A percentile compares a stretch with the other conserved stretches of the same genome.
phyloP scores from a whole-genome alignment of 2,888 invertebrate genomes.

The Monochamus alternatus region DNA sequence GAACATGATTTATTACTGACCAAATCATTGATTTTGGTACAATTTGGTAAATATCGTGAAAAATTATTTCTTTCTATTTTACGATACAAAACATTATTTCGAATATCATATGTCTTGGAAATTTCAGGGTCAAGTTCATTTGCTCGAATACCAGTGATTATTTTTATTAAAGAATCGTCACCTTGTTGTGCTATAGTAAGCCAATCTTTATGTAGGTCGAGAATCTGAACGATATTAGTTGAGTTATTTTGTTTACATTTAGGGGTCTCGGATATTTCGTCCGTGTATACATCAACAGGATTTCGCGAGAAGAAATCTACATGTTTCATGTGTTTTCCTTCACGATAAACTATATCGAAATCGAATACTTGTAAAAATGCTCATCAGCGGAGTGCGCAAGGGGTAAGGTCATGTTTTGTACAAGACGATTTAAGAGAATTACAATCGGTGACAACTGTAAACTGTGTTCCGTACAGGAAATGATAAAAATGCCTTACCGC shows the following conservation, averaged over 20 bases:
- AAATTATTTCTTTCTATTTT: slow-evolving; percentile 51
- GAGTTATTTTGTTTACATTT: slow-evolving; percentile 11
- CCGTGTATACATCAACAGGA: background rate
- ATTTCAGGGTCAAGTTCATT: slow-evolving; percentile 35
- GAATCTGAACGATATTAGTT: background rate
- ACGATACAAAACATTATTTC: slow-evolving; percentile 27
- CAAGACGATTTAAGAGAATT: no score
- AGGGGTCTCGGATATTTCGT: background rate
- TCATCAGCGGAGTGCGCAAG: background rate
- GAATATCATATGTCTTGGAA: slow-evolving; percentile 31
- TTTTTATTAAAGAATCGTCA: slow-evolving; percentile 38
- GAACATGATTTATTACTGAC: slow-evolving; percentile 58
- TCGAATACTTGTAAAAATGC: background rate
- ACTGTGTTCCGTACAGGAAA: no score
- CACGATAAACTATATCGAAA: no score
- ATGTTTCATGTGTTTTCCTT: no score
- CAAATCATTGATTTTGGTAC: slow-evolving; percentile 53
- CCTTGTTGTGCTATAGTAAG: slow-evolving; percentile 44
- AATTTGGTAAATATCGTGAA: slow-evolving; percentile 50
- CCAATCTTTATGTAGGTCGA: slow-evolving; percentile 42
- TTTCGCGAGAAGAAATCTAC: no score
- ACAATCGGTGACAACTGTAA: no score
- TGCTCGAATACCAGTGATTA: slow-evolving; percentile 33
- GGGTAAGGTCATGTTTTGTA: background rate
- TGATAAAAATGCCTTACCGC: no score